Base-by-base conservation (phyloP, 2,113 vertebrate species). In the Otis tarda region DNA sequence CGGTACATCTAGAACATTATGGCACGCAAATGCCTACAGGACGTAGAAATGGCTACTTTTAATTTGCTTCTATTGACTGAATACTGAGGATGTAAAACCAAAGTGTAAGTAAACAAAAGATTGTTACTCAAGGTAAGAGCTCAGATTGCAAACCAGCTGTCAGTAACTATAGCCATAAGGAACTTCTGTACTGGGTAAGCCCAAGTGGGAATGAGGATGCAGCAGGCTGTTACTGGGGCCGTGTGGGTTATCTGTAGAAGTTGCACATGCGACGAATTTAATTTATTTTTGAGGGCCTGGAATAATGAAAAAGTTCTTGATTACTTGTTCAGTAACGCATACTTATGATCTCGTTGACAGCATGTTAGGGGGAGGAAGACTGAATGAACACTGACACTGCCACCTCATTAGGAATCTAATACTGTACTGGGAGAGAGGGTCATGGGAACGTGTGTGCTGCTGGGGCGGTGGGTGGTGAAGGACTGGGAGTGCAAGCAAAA, bases 121-220 rank as follows among this genome's bases (percentile, higher is more conserved):
- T 59, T 63, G 10, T 59, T 74, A 30, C 25, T 84, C 1, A 0
- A 61, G 45, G 5, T 56, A 39, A 56, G 75, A 86, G 18, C 15
- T 63, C 18, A 55, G n/a, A 59, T 2, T 10, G 78, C 43, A 56
- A 67, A 52, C 19, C 19, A 33, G 28, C 41, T 27, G 41, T 53
- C 55, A 82, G 65, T 28, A 63, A 28, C 23, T 8, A 61, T n/a
- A 83, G 21, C 24, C 24, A 2, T 39, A 4, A 74, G 47, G 35
- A 45, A 19, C 28, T 84, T 47, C 33, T 52, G 2, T 4, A 0
- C 2, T 12, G 33, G 50, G 5, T 43, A 64, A 53, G 2, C 12
- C 27, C 27, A 27, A 53, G 15, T 57, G 75, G 76, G 65, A 77
- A 37, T 59, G 59, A 84, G 52, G 59, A 12, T 70, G 45, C 37